A percentile compares a stretch with the other conserved stretches of the same genome.
Evolutionary conservation across 2,888 invertebrate species (phyloP).

Genomic region (Periphyllus acericola): DNA sequence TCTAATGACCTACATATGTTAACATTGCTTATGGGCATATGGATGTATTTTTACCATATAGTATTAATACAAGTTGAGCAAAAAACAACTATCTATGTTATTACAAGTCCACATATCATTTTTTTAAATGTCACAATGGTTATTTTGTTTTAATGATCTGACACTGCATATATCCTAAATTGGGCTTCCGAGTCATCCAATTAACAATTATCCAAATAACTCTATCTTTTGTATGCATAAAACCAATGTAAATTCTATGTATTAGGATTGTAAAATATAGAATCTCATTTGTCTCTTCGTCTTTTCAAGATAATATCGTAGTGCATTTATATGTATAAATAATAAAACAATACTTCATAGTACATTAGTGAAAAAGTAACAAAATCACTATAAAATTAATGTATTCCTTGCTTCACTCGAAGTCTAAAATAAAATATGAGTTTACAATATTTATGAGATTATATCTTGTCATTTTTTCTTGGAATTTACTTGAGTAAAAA

Average conservation of each 20-base stretch:
- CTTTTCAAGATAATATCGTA: neutral
- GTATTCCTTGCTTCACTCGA: neutral
- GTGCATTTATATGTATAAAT: neutral
- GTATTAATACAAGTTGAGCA: neutral
- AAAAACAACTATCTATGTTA: conserved; percentile 14
- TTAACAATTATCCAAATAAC: conserved; percentile 8
- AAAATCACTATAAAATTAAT: neutral
- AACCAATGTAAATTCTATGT: neutral
- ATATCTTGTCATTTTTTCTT: neutral
- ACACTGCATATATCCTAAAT: conserved; percentile 9
- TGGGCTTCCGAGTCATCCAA: conserved; percentile 2
- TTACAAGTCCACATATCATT: neutral
- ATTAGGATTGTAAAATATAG: neutral
- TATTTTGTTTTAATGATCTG: neutral
- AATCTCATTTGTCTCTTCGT: neutral
- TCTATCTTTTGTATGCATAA: neutral
- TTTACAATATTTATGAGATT: neutral
- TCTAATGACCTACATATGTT: conserved; percentile 26
- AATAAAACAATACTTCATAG: neutral
- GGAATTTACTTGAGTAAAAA: neutral
- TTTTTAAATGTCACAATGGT: neutral
- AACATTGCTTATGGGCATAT: neutral
- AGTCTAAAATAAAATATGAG: neutral
- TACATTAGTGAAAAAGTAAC: neutral
- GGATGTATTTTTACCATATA: conserved; percentile 2